A percentile compares a stretch with the other conserved stretches of the same genome.
Evolutionary conservation across 1,140 invertebrate genomes (phyloP).

Genomic region (Yoshiicerus persimilis): DNA sequence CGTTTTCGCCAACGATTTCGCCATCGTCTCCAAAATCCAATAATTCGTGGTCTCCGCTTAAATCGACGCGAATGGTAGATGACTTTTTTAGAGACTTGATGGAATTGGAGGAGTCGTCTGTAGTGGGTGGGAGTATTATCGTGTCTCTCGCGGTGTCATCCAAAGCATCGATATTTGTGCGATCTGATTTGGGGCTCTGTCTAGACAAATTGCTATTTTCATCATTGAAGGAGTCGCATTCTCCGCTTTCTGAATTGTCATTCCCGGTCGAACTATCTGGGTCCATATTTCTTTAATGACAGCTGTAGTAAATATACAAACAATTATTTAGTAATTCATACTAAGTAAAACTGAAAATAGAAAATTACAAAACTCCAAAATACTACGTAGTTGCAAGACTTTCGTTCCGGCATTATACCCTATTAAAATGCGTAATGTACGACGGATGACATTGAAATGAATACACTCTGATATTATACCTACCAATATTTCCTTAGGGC

Average conservation of each 20-base stretch:
- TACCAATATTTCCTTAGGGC: background rate
- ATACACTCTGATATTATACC: background rate
- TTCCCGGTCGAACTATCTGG: constrained; percentile 39
- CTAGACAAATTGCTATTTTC: constrained; percentile 35
- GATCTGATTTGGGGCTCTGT: constrained; percentile 22
- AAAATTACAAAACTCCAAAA: no score
- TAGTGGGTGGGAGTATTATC: constrained; percentile 35
- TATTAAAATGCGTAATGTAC: no score
- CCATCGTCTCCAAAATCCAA: constrained; percentile 46
- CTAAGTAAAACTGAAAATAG: no score
- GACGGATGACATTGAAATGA: no score
- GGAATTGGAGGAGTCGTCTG: constrained; percentile 34
- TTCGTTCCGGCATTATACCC: no score
- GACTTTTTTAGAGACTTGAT: constrained; percentile 22
- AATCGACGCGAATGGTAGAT: background rate
- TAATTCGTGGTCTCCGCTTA: constrained; percentile 35
- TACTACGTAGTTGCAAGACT: no score
- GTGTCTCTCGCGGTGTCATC: constrained; percentile 44
- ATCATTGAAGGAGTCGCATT: constrained; percentile 33
- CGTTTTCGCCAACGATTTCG: constrained; percentile 35
- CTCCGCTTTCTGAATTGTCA: constrained; percentile 43
- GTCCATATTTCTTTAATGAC: background rate
- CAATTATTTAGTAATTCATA: background rate
- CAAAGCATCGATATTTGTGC: constrained; percentile 43
- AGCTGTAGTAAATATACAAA: background rate